Conservation (phyloP, 2,888 invertebrate genomes). For the Drosophila anomalata region DNA sequence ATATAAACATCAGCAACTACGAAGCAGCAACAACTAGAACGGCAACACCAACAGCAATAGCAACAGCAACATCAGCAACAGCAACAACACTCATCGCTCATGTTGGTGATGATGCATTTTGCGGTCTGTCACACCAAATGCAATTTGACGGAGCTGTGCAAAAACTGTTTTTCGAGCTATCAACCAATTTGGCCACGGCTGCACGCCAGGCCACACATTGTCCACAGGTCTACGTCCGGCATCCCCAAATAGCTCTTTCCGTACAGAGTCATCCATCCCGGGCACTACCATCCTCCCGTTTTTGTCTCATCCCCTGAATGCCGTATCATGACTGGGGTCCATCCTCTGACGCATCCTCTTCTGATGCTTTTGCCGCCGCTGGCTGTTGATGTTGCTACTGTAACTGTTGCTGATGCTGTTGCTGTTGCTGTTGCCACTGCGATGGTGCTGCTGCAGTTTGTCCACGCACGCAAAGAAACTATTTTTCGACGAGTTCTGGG, state of each 20-base stretch:
- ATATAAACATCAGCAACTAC: conserved; percentile 79
- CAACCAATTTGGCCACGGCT: conserved; percentile 81
- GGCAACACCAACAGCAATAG: conserved; percentile 58
- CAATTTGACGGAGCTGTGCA: conserved; percentile 82
- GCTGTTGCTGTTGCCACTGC: conserved; percentile 5
- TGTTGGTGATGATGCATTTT: conserved; percentile 84
- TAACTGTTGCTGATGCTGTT: conserved; percentile 8
- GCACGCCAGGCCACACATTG: conserved; percentile 61
- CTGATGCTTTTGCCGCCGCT: conserved; percentile 26
- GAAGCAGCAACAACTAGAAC: conserved; percentile 59
- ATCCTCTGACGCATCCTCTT: conserved; percentile 15
- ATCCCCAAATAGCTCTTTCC: conserved; percentile 4
- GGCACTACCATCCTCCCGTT: conserved; percentile 3
- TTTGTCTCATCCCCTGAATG: conserved; percentile 58
- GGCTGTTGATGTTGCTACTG: conserved; percentile 7
- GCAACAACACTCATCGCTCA: conserved; percentile 80
- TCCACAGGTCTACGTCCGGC: conserved; percentile 29
- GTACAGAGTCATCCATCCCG: conserved; percentile 5
- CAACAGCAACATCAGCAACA: conserved; percentile 56
- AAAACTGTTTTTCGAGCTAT: conserved; percentile 81
- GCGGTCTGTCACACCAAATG: conserved; percentile 84
- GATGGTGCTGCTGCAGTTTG: conserved; percentile 6
- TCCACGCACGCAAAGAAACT: conserved; percentile 40
- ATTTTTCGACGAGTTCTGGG: not conserved
- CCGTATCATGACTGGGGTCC: conserved; percentile 64